Percentiles rank a stretch among this genome's conserved stretches.
phyloP scores from a whole-genome alignment of 64 coral and sea anemone genomes.

The Stylophora pistillata region DNA sequence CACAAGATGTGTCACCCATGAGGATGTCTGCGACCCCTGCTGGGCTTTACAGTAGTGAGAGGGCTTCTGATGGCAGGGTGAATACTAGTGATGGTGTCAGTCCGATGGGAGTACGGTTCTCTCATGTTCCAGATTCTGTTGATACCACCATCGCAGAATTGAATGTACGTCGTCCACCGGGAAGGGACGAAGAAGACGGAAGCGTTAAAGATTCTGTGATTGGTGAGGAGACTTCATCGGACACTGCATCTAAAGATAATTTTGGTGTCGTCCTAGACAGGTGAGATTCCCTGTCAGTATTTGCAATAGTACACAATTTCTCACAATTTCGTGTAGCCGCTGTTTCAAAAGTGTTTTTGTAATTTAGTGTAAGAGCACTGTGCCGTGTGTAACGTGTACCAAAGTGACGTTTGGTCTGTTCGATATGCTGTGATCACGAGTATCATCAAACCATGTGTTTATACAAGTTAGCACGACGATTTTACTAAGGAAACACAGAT shows the following conservation, averaged over 20 bases:
- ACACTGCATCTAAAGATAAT: slow-evolving; percentile 17
- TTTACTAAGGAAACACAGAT: too few species aligned
- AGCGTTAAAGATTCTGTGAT: background rate
- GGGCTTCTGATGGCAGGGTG: slow-evolving; percentile 1
- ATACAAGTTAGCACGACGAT: too few species aligned
- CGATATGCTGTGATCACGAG: too few species aligned
- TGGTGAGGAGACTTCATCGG: slow-evolving; percentile 24
- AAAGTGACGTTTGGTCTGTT: too few species aligned
- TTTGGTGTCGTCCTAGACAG: slow-evolving; percentile 69
- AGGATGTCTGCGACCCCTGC: slow-evolving; percentile 19
- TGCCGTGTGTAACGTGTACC: too few species aligned
- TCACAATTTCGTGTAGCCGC: too few species aligned
- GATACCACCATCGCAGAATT: slow-evolving; percentile 79
- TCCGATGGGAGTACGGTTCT: slow-evolving; percentile 84
- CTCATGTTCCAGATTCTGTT: slow-evolving; percentile 9
- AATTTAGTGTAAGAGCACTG: too few species aligned
- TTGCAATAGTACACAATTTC: too few species aligned
- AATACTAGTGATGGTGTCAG: slow-evolving; percentile 43
- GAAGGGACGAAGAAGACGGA: slow-evolving; percentile 15
- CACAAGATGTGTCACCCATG: slow-evolving; percentile 35
- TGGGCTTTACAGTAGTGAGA: background rate
- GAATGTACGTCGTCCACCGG: slow-evolving; percentile 44
- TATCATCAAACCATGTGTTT: too few species aligned
- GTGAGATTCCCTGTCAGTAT: background rate
- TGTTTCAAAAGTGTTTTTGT: too few species aligned